Percentiles rank a stretch among this genome's conserved stretches.
These are phyloP conservation scores for Gastrophryne carolinensis DNA, from an alignment of 2,797 vertebrate species.

Conservation along the genomic window DNA sequence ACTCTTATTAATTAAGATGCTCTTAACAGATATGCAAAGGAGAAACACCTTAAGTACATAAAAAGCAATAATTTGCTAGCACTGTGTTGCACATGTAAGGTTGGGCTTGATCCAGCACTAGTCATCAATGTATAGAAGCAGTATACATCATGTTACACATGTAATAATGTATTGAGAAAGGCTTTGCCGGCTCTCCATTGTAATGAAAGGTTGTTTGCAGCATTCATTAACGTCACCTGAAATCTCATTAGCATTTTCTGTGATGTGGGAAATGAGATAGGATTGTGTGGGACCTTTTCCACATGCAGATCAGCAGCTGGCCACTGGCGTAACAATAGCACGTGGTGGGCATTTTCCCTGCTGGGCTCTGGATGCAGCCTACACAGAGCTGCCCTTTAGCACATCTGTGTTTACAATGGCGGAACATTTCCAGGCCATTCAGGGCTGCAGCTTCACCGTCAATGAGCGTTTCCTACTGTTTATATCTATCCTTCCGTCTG, in stretches of 20 bases:
- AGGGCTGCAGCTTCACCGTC: slow-evolving; percentile 53
- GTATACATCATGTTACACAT: too few relatives aligned
- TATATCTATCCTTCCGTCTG: slow-evolving; percentile 65
- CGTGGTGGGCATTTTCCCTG: not conserved
- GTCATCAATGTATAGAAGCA: too few relatives aligned
- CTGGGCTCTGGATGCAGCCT: not conserved
- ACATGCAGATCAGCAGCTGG: slow-evolving; percentile 31
- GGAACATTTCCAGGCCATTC: slow-evolving; percentile 48
- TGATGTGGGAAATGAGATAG: not conserved
- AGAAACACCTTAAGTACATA: too few relatives aligned
- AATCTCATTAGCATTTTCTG: not conserved
- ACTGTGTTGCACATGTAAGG: too few relatives aligned
- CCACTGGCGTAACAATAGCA: slow-evolving; percentile 24
- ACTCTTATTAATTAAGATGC: too few relatives aligned
- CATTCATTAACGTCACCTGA: not conserved
- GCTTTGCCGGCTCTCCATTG: not conserved
- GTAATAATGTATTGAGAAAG: too few relatives aligned
- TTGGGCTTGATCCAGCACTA: too few relatives aligned
- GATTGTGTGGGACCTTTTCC: slow-evolving; percentile 2
- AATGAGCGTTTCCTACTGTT: slow-evolving; percentile 53
- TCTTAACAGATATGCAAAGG: too few relatives aligned
- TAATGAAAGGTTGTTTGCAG: not conserved
- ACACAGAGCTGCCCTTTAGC: slow-evolving; percentile 61
- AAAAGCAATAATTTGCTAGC: too few relatives aligned
- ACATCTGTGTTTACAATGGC: slow-evolving; percentile 64